Conservation (phyloP, 2,797 vertebrate genomes). For the Gymnocypris eckloni region DNA sequence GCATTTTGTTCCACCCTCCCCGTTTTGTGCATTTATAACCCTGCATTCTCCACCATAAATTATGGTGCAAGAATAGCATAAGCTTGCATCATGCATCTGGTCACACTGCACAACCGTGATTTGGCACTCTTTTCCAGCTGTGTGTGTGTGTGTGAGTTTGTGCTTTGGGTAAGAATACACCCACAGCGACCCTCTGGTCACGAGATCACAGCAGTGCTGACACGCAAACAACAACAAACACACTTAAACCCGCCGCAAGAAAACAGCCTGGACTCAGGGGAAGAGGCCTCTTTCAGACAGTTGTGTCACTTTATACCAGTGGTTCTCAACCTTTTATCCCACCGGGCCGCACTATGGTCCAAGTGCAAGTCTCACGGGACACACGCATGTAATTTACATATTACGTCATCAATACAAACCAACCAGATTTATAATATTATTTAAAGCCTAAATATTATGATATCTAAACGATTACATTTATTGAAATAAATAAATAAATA, state of each 20-base stretch:
- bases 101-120: conserved; percentile 46
- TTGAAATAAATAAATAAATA: no score
- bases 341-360: no score
- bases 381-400: no score
- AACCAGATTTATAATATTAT: no score
- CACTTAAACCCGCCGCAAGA: conserved; percentile 45
- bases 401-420: no score
- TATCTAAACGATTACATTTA: no score
- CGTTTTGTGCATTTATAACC: not conserved
- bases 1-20: not conserved
- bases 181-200: conserved; percentile 51
- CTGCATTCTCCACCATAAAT: conserved; percentile 36
- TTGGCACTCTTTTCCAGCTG: conserved; percentile 55
- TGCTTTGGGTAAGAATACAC: conserved; percentile 21
- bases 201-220: conserved; percentile 49
- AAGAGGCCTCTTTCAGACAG: conserved; percentile 29
- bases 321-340: no score
- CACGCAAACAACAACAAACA: conserved; percentile 59
- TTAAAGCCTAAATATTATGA: no score
- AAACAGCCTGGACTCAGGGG: conserved; percentile 38
- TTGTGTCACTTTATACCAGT: conserved; percentile 29
- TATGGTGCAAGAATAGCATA: conserved; percentile 52
- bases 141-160: conserved; percentile 45
- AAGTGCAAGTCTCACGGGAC: no score
- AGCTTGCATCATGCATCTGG: conserved; percentile 60